Percentiles rank a stretch among this genome's conserved stretches.
Conservation (phyloP, 2,113 vertebrate genomes). For the Misgurnus mizolepis region DNA sequence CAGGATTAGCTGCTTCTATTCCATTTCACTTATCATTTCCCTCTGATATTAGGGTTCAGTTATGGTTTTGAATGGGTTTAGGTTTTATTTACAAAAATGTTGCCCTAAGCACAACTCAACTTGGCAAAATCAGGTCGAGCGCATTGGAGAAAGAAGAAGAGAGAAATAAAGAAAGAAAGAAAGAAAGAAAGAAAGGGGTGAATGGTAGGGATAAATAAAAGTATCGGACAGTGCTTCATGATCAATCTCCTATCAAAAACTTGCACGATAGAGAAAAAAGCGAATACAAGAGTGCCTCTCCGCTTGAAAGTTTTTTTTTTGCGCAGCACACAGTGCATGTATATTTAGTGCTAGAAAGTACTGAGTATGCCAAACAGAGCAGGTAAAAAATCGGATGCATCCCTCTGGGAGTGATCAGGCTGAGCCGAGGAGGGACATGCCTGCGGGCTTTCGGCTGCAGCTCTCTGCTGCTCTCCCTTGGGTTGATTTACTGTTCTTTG, state of each 20-base stretch:
- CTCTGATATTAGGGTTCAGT: too few relatives aligned
- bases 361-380: constrained; percentile 22
- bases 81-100: too few relatives aligned
- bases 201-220: neutral
- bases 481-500: constrained; percentile 48
- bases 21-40: too few relatives aligned
- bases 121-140: too few relatives aligned
- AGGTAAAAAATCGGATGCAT: neutral
- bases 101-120: too few relatives aligned
- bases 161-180: neutral
- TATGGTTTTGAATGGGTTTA: too few relatives aligned
- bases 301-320: constrained; percentile 7
- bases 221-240: neutral
- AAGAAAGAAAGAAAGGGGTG: neutral
- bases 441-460: constrained; percentile 35
- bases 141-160: too few relatives aligned
- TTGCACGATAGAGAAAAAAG: constrained; percentile 2
- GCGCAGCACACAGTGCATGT: constrained; percentile 1
- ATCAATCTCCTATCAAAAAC: constrained; percentile 1
- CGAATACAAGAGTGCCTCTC: neutral
- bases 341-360: constrained; percentile 30
- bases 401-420: constrained; percentile 12
- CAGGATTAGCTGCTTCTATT: too few relatives aligned
- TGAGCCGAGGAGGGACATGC: constrained; percentile 28
- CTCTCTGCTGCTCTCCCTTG: constrained; percentile 32